Percentiles rank a stretch among this genome's conserved stretches.
phyloP scores from a whole-genome alignment of 2,113 vertebrate species.

The Muntiacus reevesi region DNA sequence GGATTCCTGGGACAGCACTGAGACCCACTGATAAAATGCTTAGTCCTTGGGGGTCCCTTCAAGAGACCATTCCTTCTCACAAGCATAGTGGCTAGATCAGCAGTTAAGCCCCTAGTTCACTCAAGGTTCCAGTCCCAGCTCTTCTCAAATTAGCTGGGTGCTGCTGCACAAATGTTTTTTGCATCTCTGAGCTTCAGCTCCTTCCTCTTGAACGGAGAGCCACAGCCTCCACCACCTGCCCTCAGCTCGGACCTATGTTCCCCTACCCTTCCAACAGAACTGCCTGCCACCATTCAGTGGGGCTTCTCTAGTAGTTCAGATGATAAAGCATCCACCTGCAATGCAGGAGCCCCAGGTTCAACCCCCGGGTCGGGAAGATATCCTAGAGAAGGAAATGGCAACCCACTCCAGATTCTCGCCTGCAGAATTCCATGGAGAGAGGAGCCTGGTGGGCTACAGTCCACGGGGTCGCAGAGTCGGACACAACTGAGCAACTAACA shows the following conservation, averaged over 20 bases:
- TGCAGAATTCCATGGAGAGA: not conserved
- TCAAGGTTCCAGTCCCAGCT: not conserved
- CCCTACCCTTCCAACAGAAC: not conserved
- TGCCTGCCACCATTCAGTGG: rapidly evolving
- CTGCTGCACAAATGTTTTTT: not conserved
- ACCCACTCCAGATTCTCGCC: not conserved
- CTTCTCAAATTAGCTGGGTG: not conserved
- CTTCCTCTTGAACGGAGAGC: not conserved
- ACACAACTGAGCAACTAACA: not conserved
- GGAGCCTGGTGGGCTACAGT: not conserved
- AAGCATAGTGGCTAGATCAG: not conserved
- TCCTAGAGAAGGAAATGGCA: not conserved
- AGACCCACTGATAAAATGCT: not conserved
- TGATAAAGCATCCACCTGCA: not conserved
- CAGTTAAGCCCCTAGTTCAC: rapidly evolving
- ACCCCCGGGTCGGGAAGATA: not conserved
- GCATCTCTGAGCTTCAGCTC: not conserved
- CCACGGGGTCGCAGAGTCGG: rapidly evolving
- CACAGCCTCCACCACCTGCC: rapidly evolving
- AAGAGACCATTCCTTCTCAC: not conserved
- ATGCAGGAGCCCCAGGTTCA: not conserved
- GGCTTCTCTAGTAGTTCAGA: not conserved
- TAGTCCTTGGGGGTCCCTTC: not conserved
- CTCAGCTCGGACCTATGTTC: not conserved
- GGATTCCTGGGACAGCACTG: not conserved